Conservation (phyloP, 2,888 invertebrate species). For the Orchesella flavescens region DNA sequence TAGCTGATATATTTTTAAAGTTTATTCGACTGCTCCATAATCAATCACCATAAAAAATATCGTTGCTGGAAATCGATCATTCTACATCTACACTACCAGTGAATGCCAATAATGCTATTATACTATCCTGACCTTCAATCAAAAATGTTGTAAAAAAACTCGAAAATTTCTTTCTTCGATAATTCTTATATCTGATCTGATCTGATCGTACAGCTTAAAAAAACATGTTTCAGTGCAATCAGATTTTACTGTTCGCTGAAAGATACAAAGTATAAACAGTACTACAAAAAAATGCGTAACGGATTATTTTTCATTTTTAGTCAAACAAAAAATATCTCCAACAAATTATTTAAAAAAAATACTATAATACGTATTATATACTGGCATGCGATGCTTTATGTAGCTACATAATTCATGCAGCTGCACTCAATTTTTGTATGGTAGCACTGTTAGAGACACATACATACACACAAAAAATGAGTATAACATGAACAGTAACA, state of each 20-base stretch:
- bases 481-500: background rate
- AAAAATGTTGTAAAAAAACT: slow-evolving; percentile 37
- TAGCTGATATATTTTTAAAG: slow-evolving; percentile 57
- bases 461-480: background rate
- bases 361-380: background rate
- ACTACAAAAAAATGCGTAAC: too few species aligned
- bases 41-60: slow-evolving; percentile 35
- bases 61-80: slow-evolving; percentile 53
- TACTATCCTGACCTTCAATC: slow-evolving; percentile 30
- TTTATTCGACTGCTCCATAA: slow-evolving; percentile 44
- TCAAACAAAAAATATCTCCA: background rate
- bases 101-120: slow-evolving; percentile 51
- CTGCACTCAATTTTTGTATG: slow-evolving; percentile 37
- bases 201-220: background rate
- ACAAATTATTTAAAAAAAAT: background rate
- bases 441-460: background rate
- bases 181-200: slow-evolving; percentile 1
- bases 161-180: background rate
- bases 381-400: background rate
- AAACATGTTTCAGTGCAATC: slow-evolving; percentile 27
- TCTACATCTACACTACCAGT: slow-evolving; percentile 38
- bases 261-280: slow-evolving; percentile 1
- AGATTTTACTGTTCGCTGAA: background rate
- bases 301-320: slow-evolving; percentile 55
- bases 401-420: background rate